Base-by-base conservation (phyloP, 2,113 vertebrate genomes). In the Ellobius talpinus region DNA sequence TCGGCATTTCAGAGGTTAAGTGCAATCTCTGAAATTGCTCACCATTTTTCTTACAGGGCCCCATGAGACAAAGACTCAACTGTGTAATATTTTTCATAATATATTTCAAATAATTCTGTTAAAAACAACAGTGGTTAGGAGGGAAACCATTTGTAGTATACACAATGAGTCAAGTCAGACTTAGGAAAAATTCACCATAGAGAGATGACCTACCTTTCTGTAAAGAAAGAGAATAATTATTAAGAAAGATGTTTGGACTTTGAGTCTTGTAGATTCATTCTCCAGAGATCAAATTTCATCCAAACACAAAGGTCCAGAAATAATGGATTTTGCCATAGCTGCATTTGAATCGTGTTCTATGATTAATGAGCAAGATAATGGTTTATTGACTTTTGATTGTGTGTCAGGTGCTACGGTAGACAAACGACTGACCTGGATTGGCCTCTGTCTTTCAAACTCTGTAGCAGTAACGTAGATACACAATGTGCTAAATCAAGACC, bases 71-170 rank as follows among this genome's bases (percentile, higher is more conserved):
- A 77, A 82, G 68, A 39, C 24, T 68, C 21, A 36, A 92, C 5
- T n/a, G 8, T 82, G 79, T 36, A 94, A 66, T 70, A 31, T 88
- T 94, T 61, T 95, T 74, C 76, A 86, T 82, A 90, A 89, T 90
- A 88, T 88, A 92, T 93, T 70, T 92, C 31, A 88, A 93, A 96
- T 89, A 89, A 93, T 36, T 90, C 24, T 97, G 13, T 70, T 84
- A 82, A 93, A 92, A 55, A 81, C 58, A 93, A 84, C 93, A 73
- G 29, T 79, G 45, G 13, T 47, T 87, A n/a, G 79, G 23, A 47
- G 31, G 45, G 58, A 89, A 58, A 26, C 39, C 47, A 91, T 84
- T 87, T 91, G 47, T 73, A 24, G 63, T 39, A 19, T 50, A 8
- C 68, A 13, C 39, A 73, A n/a, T 36, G 81, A 93, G 88, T 91